Conservation (phyloP, 2,113 vertebrate genomes). For the Ammodytes marinus region DNA sequence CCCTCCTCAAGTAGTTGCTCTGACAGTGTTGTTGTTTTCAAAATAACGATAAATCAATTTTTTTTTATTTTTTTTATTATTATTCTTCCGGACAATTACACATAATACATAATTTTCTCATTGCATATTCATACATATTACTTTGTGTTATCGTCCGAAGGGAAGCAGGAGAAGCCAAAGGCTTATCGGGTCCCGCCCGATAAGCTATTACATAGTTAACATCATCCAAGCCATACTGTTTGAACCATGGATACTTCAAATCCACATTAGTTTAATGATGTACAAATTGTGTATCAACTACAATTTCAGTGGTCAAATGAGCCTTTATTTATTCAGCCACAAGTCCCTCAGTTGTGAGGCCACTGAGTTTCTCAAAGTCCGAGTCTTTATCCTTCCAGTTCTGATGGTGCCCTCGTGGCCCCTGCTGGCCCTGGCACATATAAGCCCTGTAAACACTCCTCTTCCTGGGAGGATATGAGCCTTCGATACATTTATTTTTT, state of each 20-base stretch:
- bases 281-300: background rate
- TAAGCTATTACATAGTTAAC: background rate
- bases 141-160: no score
- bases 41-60: no score
- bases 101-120: no score
- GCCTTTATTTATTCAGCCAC: background rate
- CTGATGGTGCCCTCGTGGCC: conserved; percentile 56
- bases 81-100: no score
- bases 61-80: no score
- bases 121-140: no score
- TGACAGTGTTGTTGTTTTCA: no score
- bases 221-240: background rate
- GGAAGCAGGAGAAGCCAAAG: no score
- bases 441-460: conserved; percentile 73
- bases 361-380: conserved; percentile 7
- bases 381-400: conserved; percentile 14
- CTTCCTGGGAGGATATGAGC: conserved; percentile 80
- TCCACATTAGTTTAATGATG: background rate
- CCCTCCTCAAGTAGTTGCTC: no score
- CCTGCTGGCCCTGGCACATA: conserved; percentile 62
- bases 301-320: conserved; percentile 3
- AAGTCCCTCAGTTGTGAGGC: conserved; percentile 18
- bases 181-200: no score
- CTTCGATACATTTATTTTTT: conserved; percentile 76
- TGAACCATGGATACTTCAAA: background rate